Conservation (phyloP, 2,113 vertebrate genomes). For the Eudyptes chrysolophus region DNA sequence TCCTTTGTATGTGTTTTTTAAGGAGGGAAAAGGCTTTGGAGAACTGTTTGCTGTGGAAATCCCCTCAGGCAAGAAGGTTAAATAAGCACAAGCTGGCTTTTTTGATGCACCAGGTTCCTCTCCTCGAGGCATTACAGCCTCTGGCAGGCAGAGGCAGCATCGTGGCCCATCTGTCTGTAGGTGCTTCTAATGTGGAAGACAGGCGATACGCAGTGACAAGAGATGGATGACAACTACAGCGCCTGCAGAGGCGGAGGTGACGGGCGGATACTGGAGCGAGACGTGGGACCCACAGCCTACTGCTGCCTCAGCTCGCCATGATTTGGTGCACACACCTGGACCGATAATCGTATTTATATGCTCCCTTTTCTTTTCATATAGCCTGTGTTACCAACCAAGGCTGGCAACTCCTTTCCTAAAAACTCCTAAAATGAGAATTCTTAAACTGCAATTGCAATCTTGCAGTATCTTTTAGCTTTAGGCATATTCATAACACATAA, state of each 20-base stretch:
- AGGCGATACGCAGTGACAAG: not conserved
- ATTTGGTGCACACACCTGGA: not conserved
- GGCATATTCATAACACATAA: not conserved
- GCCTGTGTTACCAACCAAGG: not conserved
- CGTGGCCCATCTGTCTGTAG: not conserved
- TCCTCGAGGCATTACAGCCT: not conserved
- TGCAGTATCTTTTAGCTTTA: accelerated
- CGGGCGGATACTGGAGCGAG: not conserved
- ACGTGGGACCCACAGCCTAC: not conserved
- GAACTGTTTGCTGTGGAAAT: not conserved
- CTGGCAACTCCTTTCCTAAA: not conserved
- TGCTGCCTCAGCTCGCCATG: not conserved
- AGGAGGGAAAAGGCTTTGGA: not conserved
- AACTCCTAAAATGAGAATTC: not conserved
- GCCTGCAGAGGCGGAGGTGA: not conserved
- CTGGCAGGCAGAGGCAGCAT: not conserved
- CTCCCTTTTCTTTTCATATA: not conserved
- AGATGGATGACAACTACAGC: not conserved
- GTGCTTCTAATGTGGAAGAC: not conserved
- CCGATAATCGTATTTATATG: not conserved
- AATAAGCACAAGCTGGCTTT: not conserved
- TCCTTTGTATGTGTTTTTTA: not conserved
- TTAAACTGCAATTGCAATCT: not conserved
- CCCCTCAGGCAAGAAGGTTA: not conserved
- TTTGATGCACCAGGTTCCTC: not conserved